phyloP scores from a whole-genome alignment of 2,113 vertebrate genomes.

The Eptatretus burgeri region DNA sequence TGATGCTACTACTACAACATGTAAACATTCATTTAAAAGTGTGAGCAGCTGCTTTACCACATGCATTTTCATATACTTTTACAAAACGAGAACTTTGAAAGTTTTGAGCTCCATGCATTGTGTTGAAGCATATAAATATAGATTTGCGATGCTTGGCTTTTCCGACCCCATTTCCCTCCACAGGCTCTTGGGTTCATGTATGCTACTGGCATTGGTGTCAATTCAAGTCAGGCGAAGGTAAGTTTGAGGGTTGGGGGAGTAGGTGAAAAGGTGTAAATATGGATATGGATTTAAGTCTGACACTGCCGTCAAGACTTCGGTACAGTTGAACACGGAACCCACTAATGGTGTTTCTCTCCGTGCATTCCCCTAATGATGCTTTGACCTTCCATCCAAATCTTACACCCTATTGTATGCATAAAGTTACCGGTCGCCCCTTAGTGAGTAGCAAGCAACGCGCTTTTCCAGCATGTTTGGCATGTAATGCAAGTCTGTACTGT shows the following conservation, averaged over 20 bases:
- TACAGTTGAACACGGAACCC: not conserved
- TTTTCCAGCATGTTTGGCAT: too few species aligned
- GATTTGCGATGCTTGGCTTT: too few species aligned
- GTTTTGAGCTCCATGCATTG: too few species aligned
- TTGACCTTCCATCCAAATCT: conserved; percentile 5
- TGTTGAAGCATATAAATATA: too few species aligned
- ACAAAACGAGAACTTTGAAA: too few species aligned
- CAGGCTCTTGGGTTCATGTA: conserved; percentile 88
- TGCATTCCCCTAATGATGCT: not conserved
- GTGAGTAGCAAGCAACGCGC: too few species aligned
- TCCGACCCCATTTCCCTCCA: conserved; percentile 10
- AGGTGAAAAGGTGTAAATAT: not conserved
- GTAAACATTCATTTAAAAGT: not conserved
- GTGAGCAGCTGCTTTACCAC: not conserved
- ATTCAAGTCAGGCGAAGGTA: conserved; percentile 98
- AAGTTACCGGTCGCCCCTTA: too few species aligned
- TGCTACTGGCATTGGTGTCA: conserved; percentile 68
- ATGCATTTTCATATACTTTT: not conserved
- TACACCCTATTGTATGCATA: not conserved
- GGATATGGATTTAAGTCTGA: too few species aligned
- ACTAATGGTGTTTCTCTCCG: not conserved
- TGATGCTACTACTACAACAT: not conserved
- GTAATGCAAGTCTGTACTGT: too few species aligned
- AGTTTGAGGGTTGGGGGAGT: too few species aligned
- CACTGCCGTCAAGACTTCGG: not conserved